Conservation (phyloP, 2,113 vertebrate genomes). For the Prionailurus bengalensis region DNA sequence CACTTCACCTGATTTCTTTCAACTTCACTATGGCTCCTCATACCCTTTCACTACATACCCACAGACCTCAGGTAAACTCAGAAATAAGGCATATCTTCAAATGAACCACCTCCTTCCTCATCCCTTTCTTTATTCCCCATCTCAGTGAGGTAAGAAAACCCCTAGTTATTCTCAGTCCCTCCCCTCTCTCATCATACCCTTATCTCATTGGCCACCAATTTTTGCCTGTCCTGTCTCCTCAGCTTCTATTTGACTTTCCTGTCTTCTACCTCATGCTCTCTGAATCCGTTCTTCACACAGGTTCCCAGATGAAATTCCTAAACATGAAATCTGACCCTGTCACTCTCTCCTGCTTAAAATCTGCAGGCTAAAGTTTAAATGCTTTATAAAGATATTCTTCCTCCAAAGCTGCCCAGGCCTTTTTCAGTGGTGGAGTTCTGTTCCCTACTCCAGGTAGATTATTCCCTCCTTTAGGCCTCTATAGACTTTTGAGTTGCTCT, state of each 20-base stretch:
- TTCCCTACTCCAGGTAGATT: not conserved
- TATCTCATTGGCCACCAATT: not conserved
- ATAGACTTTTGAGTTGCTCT: not conserved
- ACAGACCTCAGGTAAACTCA: not conserved
- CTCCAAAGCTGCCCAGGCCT: not conserved
- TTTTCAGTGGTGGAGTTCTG: not conserved
- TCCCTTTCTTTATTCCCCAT: not conserved
- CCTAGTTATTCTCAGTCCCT: not conserved
- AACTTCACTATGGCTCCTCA: not conserved
- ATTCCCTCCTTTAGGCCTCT: not conserved
- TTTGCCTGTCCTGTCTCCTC: not conserved
- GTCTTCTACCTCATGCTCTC: not conserved
- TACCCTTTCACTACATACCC: not conserved
- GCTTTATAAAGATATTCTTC: not conserved
- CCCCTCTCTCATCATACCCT: too few relatives aligned
- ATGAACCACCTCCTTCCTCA: too few relatives aligned
- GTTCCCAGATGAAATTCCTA: not conserved
- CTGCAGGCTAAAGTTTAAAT: not conserved
- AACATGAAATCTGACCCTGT: not conserved
- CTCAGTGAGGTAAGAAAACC: not conserved
- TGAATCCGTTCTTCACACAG: not conserved
- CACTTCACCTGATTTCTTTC: not conserved
- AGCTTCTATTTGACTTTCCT: not conserved
- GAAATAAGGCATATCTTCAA: not conserved
- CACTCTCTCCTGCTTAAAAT: not conserved